Evolutionary conservation across 2,797 vertebrate species (phyloP).

Genomic region (Lates japonicus): DNA sequence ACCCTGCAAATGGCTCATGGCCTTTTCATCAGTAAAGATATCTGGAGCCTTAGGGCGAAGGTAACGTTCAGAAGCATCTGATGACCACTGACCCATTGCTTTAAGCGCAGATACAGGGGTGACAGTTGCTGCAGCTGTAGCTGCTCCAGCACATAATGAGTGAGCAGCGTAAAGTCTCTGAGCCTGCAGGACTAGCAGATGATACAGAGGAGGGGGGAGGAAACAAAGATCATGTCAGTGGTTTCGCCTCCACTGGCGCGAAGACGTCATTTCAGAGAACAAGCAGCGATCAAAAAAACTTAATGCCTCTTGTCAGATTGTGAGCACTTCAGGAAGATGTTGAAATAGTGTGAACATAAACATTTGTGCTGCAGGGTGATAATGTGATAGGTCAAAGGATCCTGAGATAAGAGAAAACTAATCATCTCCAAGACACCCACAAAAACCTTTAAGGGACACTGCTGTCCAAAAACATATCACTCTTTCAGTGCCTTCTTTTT

Average conservation of each 20-base stretch:
- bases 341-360: slow-evolving; percentile 3
- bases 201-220: slow-evolving; percentile 5
- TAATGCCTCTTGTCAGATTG: neutral
- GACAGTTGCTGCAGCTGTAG: slow-evolving; percentile 32
- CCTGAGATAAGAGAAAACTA: neutral
- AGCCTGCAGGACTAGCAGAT: slow-evolving; percentile 43
- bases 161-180: slow-evolving; percentile 16
- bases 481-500: neutral
- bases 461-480: neutral
- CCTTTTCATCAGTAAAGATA: slow-evolving; percentile 25
- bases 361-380: neutral
- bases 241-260: slow-evolving; percentile 12
- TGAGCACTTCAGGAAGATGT: neutral
- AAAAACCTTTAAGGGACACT: neutral
- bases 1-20: slow-evolving; percentile 26
- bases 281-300: neutral
- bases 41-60: slow-evolving; percentile 15
- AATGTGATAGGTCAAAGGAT: neutral
- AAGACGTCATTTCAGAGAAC: neutral
- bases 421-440: neutral
- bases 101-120: slow-evolving; percentile 18
- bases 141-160: slow-evolving; percentile 35
- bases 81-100: slow-evolving; percentile 43
- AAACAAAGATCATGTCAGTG: slow-evolving; percentile 11
- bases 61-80: slow-evolving; percentile 34